phyloP scores from a whole-genome alignment of 2,888 invertebrate genomes.

The Drosophila paramelanica region DNA sequence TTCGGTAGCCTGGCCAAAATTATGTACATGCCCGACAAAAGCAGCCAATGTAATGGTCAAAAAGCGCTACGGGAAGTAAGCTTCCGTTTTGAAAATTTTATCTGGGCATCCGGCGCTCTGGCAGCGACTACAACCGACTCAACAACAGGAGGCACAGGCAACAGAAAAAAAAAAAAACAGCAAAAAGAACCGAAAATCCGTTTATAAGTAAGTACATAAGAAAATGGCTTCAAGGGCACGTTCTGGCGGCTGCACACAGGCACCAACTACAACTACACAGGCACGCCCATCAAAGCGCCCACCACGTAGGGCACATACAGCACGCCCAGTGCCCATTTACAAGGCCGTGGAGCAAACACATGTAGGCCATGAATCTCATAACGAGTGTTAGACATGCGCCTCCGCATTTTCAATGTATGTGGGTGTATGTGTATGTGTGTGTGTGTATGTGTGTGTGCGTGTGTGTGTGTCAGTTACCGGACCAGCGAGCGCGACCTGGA shows the following conservation, averaged over 20 bases:
- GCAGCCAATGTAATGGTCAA: constrained; percentile 74
- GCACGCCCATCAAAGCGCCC: constrained; percentile 50
- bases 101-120: constrained; percentile 60
- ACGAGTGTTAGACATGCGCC: constrained; percentile 77
- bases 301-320: constrained; percentile 70
- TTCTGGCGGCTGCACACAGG: constrained; percentile 50
- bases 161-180: constrained; percentile 15
- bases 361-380: constrained; percentile 79
- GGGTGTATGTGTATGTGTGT: constrained; percentile 18
- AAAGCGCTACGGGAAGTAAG: constrained; percentile 64
- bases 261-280: constrained; percentile 25
- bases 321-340: constrained; percentile 75
- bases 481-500: constrained; percentile 67
- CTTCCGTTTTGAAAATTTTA: constrained; percentile 72
- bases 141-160: constrained; percentile 19
- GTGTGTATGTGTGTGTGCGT: constrained; percentile 26
- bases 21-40: constrained; percentile 56
- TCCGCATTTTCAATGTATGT: constrained; percentile 15
- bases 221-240: constrained; percentile 76
- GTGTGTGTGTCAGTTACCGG: constrained; percentile 53
- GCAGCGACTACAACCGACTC: constrained; percentile 40
- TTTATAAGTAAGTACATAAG: constrained; percentile 73
- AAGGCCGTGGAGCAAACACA: constrained; percentile 78
- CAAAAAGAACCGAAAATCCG: constrained; percentile 41
- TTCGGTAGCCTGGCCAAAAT: neutral